Conservation (phyloP, 2,797 vertebrate genomes). For the Oryzias sinensis region DNA sequence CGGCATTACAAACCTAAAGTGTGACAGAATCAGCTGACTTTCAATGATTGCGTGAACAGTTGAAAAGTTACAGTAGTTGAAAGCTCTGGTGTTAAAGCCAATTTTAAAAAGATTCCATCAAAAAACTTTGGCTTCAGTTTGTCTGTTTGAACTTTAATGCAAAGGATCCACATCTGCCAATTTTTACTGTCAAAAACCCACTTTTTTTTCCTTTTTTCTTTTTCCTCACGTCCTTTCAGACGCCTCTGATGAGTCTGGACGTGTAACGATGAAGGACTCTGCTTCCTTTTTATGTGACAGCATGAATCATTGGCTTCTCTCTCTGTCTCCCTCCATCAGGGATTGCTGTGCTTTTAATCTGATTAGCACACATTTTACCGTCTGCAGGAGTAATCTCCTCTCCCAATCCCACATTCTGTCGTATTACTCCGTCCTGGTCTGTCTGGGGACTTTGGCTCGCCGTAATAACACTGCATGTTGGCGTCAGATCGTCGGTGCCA, state of each 20-base stretch:
- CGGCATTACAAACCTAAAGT: too few species aligned
- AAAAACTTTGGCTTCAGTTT: too few species aligned
- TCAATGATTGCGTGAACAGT: too few species aligned
- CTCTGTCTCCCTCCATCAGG: slow-evolving; percentile 7
- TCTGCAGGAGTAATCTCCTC: slow-evolving; percentile 59
- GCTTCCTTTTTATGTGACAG: slow-evolving; percentile 28
- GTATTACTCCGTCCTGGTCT: slow-evolving; percentile 33
- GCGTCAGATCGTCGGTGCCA: slow-evolving; percentile 29
- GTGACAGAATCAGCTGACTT: too few species aligned
- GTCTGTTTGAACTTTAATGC: too few species aligned
- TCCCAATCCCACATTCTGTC: slow-evolving; percentile 34
- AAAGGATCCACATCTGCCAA: too few species aligned
- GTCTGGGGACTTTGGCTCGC: slow-evolving; percentile 35
- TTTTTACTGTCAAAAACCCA: too few species aligned
- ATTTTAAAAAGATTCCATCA: too few species aligned
- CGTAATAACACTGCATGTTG: slow-evolving; percentile 48
- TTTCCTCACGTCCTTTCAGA: background rate
- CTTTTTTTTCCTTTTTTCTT: too few species aligned
- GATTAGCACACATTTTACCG: slow-evolving; percentile 66
- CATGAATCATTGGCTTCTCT: slow-evolving; percentile 10
- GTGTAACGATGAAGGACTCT: slow-evolving; percentile 13
- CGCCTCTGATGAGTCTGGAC: slow-evolving; percentile 9
- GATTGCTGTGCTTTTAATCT: slow-evolving; percentile 61
- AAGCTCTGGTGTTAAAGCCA: too few species aligned
- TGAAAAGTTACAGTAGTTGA: too few species aligned